phyloP scores from a whole-genome alignment of 2,113 vertebrate species.

The Galbula dea region DNA sequence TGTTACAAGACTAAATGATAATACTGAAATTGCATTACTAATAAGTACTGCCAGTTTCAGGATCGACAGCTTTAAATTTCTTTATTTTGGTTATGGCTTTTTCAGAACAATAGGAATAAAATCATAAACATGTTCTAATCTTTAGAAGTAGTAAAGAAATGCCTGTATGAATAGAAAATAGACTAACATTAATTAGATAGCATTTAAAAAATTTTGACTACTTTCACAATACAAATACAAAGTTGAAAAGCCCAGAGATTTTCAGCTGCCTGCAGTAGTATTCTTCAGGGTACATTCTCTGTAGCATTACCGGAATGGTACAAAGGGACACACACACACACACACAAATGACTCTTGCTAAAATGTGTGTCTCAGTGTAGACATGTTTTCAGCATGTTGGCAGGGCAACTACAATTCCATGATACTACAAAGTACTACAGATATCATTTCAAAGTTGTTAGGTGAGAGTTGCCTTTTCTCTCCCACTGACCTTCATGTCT shows the following conservation, averaged over 20 bases:
- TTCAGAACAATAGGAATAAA: neutral
- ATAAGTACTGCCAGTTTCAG: neutral
- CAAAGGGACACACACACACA: rapidly evolving
- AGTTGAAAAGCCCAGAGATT: neutral
- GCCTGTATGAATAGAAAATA: neutral
- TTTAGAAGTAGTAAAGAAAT: neutral
- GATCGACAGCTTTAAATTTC: neutral
- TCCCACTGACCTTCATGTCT: neutral
- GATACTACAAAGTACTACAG: neutral
- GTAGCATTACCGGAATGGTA: neutral
- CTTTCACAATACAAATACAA: neutral
- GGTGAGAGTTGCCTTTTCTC: neutral
- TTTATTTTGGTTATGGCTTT: neutral
- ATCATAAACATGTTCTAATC: neutral
- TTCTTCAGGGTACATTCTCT: neutral
- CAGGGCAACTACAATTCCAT: neutral
- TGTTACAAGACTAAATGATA: neutral
- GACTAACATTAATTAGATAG: neutral
- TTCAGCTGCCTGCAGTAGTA: neutral
- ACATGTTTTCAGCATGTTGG: neutral
- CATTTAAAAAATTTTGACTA: neutral
- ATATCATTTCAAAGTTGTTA: neutral
- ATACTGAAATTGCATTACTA: neutral
- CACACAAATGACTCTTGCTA: too few species aligned
- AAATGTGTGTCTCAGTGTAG: neutral